These are phyloP conservation scores for Cepaea nemoralis DNA, from an alignment of 1,140 invertebrate genomes.

Conservation along the genomic window DNA sequence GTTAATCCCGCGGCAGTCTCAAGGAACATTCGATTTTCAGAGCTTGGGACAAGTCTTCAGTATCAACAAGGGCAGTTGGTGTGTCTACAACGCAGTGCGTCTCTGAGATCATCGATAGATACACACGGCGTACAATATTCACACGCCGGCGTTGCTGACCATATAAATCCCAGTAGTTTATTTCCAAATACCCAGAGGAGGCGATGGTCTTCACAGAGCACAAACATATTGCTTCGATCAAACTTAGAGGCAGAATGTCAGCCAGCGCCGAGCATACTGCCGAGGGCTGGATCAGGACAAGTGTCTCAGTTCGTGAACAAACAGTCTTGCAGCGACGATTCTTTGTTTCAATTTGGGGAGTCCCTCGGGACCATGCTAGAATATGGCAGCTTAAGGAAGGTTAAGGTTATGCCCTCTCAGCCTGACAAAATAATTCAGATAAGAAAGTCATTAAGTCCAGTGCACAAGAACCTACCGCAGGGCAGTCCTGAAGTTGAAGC, in stretches of 20 bases:
- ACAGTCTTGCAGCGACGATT: not conserved
- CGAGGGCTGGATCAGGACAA: not conserved
- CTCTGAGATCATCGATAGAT: not conserved
- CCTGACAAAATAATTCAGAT: not conserved
- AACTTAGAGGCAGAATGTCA: not conserved
- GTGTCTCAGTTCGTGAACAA: not conserved
- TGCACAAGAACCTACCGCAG: not conserved
- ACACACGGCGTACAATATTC: not conserved
- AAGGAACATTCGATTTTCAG: not conserved
- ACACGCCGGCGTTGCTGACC: not conserved
- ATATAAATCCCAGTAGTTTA: not conserved
- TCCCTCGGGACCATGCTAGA: not conserved
- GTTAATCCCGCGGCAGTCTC: not conserved
- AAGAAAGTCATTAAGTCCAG: not conserved
- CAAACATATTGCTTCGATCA: not conserved
- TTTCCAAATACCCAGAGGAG: not conserved
- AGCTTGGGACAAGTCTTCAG: not conserved
- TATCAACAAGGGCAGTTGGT: not conserved
- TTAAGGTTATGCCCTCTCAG: slow-evolving; percentile 7
- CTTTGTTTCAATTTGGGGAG: not conserved
- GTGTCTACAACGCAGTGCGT: not conserved
- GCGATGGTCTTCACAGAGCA: not conserved
- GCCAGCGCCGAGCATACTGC: not conserved
- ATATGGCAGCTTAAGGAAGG: not conserved
- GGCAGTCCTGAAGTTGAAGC: not conserved